phyloP scores from a whole-genome alignment of 1,140 invertebrate species.

The Drosophila ogumai region DNA sequence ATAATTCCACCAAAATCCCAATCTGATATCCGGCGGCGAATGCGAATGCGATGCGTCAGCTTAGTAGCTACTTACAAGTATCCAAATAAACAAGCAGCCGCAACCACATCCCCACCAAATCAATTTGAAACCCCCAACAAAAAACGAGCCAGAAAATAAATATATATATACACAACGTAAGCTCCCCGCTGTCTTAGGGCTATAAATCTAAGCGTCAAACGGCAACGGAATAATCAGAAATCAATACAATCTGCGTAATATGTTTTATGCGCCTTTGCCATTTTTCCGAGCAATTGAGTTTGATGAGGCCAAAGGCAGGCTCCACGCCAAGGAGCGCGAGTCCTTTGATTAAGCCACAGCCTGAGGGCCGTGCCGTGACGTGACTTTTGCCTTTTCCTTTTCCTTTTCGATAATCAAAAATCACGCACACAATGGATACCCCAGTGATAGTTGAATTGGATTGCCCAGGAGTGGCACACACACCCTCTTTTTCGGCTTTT shows the following conservation, averaged over 20 bases:
- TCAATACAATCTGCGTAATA: slow-evolving; percentile 83
- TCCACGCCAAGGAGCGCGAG: slow-evolving; percentile 2
- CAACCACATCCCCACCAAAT: slow-evolving; percentile 63
- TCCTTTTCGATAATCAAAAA: slow-evolving; percentile 69
- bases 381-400: slow-evolving; percentile 60
- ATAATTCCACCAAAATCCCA: slow-evolving; percentile 46
- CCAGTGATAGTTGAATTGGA: slow-evolving; percentile 79
- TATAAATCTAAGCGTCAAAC: slow-evolving; percentile 76
- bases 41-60: slow-evolving; percentile 34
- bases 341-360: slow-evolving; percentile 61
- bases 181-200: slow-evolving; percentile 36
- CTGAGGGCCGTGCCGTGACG: slow-evolving; percentile 72
- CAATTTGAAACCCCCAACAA: slow-evolving; percentile 26
- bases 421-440: slow-evolving; percentile 68
- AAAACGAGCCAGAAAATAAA: neutral
- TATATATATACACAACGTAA: neutral
- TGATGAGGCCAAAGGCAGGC: slow-evolving; percentile 66
- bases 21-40: slow-evolving; percentile 16
- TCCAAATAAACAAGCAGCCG: slow-evolving; percentile 64
- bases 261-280: slow-evolving; percentile 77
- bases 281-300: slow-evolving; percentile 84
- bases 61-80: slow-evolving; percentile 73
- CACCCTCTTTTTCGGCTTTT: neutral
- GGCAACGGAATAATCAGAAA: slow-evolving; percentile 77
- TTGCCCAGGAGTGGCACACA: slow-evolving; percentile 50